phyloP scores from a whole-genome alignment of 2,797 vertebrate genomes.

The Selene dorsalis region DNA sequence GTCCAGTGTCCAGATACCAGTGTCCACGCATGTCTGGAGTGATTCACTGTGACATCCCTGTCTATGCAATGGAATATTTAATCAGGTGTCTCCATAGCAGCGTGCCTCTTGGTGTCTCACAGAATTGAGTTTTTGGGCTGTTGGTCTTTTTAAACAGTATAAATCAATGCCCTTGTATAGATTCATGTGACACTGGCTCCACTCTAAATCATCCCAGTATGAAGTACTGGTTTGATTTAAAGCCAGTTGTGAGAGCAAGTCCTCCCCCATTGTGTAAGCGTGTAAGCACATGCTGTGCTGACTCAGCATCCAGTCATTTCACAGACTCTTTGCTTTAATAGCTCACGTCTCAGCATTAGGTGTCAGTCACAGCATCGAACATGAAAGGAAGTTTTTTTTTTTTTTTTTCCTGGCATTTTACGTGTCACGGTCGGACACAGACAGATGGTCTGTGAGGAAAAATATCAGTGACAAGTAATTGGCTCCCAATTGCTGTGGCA shows the following conservation, averaged over 20 bases:
- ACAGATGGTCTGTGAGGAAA: conserved; percentile 41
- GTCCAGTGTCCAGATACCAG: not conserved
- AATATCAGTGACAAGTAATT: conserved; percentile 53
- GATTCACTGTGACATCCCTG: not conserved
- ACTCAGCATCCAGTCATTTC: conserved; percentile 19
- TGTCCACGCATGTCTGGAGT: not conserved
- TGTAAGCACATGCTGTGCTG: conserved; percentile 21
- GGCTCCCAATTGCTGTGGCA: conserved; percentile 34
- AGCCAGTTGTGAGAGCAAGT: conserved; percentile 1
- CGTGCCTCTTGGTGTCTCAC: not conserved
- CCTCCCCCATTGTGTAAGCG: conserved; percentile 1
- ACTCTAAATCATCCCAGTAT: conserved; percentile 16
- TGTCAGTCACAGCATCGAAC: conserved; percentile 30
- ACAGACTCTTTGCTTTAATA: not conserved
- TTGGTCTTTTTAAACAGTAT: not conserved
- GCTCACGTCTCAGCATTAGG: conserved; percentile 26
- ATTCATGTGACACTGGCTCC: not conserved
- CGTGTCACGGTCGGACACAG: conserved; percentile 12
- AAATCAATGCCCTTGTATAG: not conserved
- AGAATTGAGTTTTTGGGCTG: not conserved
- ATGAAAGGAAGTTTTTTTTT: conserved; percentile 6
- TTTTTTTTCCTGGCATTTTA: not conserved
- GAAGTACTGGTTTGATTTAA: conserved; percentile 36
- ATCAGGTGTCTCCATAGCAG: not conserved
- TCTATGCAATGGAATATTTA: not conserved